Percentiles rank a stretch among this genome's conserved stretches.
Evolutionary conservation across 2,888 invertebrate species (phyloP).

Genomic region (Teleiodes luculella): DNA sequence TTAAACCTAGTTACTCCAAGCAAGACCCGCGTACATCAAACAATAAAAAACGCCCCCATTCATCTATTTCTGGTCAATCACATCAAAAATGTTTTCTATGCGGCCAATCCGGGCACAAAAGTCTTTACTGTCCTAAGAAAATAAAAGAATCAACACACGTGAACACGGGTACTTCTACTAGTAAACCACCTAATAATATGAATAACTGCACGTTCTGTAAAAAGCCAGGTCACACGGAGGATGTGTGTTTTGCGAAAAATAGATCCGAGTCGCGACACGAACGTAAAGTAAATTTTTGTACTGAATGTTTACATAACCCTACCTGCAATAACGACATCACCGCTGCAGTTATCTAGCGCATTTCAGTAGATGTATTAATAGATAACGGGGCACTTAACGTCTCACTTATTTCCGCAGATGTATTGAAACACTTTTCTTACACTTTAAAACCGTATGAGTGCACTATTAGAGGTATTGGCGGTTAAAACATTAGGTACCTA

Average conservation of each 20-base stretch:
- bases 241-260: background rate
- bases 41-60: too few relatives aligned
- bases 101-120: too few relatives aligned
- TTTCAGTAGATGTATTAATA: slow-evolving; percentile 9
- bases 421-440: slow-evolving; percentile 9
- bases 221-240: background rate
- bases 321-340: background rate
- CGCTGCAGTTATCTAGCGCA: slow-evolving; percentile 3
- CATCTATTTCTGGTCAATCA: too few relatives aligned
- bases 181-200: too few relatives aligned
- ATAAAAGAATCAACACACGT: too few relatives aligned
- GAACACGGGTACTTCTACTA: too few relatives aligned
- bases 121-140: too few relatives aligned
- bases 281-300: background rate
- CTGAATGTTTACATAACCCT: too few relatives aligned
- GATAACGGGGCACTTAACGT: slow-evolving; percentile 11
- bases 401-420: slow-evolving; percentile 8
- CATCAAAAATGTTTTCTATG: too few relatives aligned
- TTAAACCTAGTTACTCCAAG: slow-evolving; percentile 8
- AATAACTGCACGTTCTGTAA: background rate
- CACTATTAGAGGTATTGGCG: slow-evolving; percentile 18
- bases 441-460: background rate
- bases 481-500: too few relatives aligned
- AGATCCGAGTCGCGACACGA: background rate
- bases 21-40: too few relatives aligned